Evolutionary conservation across 1,140 invertebrate species (phyloP).

Genomic region (Macrobrachium rosenbergii): DNA sequence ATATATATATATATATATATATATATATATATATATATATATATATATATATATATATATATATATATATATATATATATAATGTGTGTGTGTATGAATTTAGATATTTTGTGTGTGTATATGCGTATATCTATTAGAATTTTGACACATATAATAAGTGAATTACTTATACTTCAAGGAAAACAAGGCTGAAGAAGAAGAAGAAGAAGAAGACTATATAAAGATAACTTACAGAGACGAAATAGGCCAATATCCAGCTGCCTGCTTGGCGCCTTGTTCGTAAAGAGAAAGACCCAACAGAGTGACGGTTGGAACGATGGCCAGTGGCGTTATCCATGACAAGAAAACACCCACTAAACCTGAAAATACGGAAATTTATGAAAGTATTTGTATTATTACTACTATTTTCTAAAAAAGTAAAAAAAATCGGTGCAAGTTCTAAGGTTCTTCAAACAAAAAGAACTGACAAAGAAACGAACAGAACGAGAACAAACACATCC

Average conservation of each 20-base stretch:
- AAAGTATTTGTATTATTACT: no score
- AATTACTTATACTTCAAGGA: no score
- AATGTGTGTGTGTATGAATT: neutral
- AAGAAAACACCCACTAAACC: conserved; percentile 71
- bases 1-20: no score
- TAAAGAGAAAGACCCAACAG: conserved; percentile 72
- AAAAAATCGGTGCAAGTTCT: no score
- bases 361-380: conserved; percentile 67
- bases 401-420: no score
- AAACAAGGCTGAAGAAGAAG: no score
- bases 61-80: neutral
- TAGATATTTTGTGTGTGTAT: neutral
- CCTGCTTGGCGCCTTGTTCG: conserved; percentile 68
- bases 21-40: no score
- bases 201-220: no score
- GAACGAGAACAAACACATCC: no score
- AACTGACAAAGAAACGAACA: no score
- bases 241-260: conserved; percentile 70
- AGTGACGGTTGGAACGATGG: conserved; percentile 71
- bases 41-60: neutral
- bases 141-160: no score
- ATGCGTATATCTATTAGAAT: conserved; percentile 73
- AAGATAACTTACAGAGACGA: conserved; percentile 68
- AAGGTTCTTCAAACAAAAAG: no score
- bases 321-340: conserved; percentile 72